A percentile compares a stretch with the other conserved stretches of the same genome.
These are phyloP conservation scores for Callopanchax toddi DNA, from an alignment of 2,113 vertebrate genomes.

Conservation along the genomic window DNA sequence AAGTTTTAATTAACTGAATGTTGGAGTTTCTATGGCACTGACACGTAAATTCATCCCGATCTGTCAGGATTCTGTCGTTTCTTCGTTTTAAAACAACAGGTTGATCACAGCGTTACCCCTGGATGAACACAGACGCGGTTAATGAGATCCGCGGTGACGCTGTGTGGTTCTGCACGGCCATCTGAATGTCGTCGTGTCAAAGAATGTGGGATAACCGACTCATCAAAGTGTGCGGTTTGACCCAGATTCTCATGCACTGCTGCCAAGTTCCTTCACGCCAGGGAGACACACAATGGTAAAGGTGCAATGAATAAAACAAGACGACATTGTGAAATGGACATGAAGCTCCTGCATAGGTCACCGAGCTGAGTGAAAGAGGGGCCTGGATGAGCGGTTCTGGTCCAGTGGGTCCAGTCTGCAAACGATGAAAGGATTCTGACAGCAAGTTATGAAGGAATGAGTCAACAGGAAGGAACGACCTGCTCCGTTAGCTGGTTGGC, in stretches of 20 bases:
- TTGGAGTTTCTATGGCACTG: too few relatives aligned
- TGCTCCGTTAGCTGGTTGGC: neutral
- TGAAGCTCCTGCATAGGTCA: constrained; percentile 27
- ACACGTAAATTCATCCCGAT: neutral
- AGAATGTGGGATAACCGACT: constrained; percentile 14
- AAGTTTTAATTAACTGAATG: too few relatives aligned
- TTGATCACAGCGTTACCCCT: neutral
- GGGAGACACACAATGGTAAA: constrained; percentile 24
- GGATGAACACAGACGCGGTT: neutral
- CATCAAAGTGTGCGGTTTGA: constrained; percentile 19
- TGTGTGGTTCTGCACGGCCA: neutral
- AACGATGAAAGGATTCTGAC: neutral
- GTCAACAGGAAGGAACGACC: neutral
- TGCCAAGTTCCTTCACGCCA: constrained; percentile 8
- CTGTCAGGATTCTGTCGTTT: too few relatives aligned
- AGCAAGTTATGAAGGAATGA: neutral
- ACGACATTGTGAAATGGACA: constrained; percentile 18
- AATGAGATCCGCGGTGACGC: constrained; percentile 20
- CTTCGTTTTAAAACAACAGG: neutral
- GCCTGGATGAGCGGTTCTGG: constrained; percentile 1
- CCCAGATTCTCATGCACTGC: constrained; percentile 24
- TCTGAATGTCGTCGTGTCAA: constrained; percentile 18
- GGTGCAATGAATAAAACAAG: constrained; percentile 45
- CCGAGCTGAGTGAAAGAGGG: constrained; percentile 25
- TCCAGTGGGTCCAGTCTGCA: constrained; percentile 8